These are phyloP conservation scores for Odobenus rosmarus DNA, from an alignment of 2,113 vertebrate species.

Conservation along the genomic window DNA sequence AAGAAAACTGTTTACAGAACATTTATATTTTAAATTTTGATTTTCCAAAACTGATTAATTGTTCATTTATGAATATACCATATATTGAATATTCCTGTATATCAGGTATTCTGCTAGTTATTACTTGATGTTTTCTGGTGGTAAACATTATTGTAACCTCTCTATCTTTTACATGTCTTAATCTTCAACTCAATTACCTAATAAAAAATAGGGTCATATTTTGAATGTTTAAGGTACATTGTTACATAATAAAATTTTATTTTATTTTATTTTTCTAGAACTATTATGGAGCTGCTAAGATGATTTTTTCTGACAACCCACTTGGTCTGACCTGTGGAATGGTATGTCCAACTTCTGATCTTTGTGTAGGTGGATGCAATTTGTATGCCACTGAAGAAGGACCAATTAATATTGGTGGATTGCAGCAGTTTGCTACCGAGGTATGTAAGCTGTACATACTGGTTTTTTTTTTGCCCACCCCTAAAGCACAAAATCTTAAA, in stretches of 20 bases:
- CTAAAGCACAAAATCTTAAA: background rate
- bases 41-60: background rate
- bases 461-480: background rate
- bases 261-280: conserved; percentile 85
- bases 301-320: conserved; percentile 95
- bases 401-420: conserved; percentile 96
- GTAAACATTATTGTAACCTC: background rate
- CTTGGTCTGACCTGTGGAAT: conserved; percentile 95
- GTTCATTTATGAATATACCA: background rate
- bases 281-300: conserved; percentile 94
- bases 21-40: background rate
- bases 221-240: conserved; percentile 5
- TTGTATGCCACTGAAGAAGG: conserved; percentile 94
- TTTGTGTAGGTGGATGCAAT: conserved; percentile 93
- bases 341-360: conserved; percentile 96
- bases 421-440: conserved; percentile 97
- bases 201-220: background rate
- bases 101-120: background rate
- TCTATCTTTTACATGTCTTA: background rate
- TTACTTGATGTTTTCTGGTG: background rate
- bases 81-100: background rate
- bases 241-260: background rate
- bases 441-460: conserved; percentile 82
- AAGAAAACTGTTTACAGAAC: background rate
- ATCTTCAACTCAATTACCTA: background rate